Evolutionary conservation across 2,888 invertebrate species (phyloP), one percentile per base, ranked within the genome.

Genomic region (Ophion obscuratus): DNA sequence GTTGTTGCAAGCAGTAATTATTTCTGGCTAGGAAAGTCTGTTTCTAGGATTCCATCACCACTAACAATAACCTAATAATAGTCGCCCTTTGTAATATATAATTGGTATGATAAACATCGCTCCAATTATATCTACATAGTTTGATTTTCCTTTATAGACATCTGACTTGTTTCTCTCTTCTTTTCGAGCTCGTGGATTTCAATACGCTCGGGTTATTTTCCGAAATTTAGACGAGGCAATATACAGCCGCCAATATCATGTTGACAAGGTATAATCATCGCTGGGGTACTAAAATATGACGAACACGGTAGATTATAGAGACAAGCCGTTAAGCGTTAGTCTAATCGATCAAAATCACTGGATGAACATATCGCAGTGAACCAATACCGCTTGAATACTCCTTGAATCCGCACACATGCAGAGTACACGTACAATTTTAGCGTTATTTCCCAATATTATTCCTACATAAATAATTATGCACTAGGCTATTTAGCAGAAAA

Each of bases 271-370:
- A 40, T 31, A n/a, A 1, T 24, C 2, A 47, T 24, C 2, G 17
- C 20, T 53, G 53, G 20, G 53, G 20, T 31, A 71, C 73, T 71
- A 14, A 61, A 53, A 83, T 47, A 73, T 68, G 62, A 61, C 20
- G 73, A 68, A 68, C 14, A 62, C 67, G 61, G 14, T 74, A 71
- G 78, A 73, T 83, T 85, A 82, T 79, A 74, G 66, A 71, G 67
- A 9, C 73, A 73, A 67, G 78, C 87, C 36, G 66, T 7, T 80
- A 81, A 87, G 77, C 84, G 90, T 91, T 89, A 89, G 73, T 88
- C 83, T 88, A 91, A 88, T 36, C 83, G 89, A 89, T 91, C 91
- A 91, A 91, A 91, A 90, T 85, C 87, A 64, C 36, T 67, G 67
- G 61, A 67, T 44, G 17, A 67, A 17, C 40, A 53, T 31, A 27